These are phyloP conservation scores for Dryoscopus gambensis DNA, from an alignment of 2,113 vertebrate species.

Conservation along the genomic window DNA sequence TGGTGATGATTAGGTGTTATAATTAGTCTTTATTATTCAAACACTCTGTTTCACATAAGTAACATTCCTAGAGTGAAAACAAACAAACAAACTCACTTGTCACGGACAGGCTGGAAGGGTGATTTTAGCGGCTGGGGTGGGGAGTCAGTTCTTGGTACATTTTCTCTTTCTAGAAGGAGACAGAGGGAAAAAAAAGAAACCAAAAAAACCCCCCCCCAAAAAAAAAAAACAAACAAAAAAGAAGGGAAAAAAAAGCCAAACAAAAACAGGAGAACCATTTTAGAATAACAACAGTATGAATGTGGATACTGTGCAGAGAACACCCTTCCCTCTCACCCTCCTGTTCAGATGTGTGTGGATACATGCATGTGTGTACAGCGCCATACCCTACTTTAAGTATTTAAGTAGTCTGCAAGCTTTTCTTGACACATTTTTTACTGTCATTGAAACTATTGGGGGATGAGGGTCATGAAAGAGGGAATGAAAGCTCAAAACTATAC, in stretches of 20 bases:
- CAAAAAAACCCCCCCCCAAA: accelerated
- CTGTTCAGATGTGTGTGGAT: not conserved
- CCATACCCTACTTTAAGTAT: not conserved
- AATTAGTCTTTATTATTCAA: slow-evolving; percentile 59
- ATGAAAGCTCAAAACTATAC: not conserved
- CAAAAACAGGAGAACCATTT: not conserved
- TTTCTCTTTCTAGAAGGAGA: slow-evolving; percentile 83
- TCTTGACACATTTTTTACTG: not conserved
- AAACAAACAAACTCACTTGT: slow-evolving; percentile 86
- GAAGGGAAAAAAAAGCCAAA: not conserved
- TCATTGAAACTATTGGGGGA: not conserved
- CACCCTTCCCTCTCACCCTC: not conserved
- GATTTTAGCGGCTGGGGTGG: slow-evolving; percentile 88
- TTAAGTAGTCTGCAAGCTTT: not conserved
- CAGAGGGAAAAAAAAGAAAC: not conserved
- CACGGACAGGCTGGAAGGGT: slow-evolving; percentile 90
- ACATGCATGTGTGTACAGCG: not conserved
- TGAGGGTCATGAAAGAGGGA: not conserved
- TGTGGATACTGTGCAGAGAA: not conserved
- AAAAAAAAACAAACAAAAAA: accelerated
- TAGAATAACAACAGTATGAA: not conserved
- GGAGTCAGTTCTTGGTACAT: slow-evolving; percentile 83
- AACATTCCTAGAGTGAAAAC: slow-evolving; percentile 45
- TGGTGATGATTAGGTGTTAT: slow-evolving; percentile 48
- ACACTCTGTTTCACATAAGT: slow-evolving; percentile 47